Conservation (phyloP, 2,888 invertebrate species). For the Baccha elongata region DNA sequence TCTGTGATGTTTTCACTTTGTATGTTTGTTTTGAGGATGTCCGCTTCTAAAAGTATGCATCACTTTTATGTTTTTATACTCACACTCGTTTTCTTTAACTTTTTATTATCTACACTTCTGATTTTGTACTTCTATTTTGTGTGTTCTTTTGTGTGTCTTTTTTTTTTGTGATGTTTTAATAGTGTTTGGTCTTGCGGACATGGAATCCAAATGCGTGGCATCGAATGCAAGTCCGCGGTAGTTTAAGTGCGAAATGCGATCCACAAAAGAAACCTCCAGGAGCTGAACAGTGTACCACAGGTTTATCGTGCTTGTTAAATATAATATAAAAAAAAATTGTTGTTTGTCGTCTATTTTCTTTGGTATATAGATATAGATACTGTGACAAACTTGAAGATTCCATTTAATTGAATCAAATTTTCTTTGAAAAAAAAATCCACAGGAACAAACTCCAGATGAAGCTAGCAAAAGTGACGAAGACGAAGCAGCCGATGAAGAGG, state of each 20-base stretch:
- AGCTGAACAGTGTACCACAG: no score
- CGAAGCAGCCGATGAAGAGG: no score
- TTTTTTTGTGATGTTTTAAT: conserved; percentile 75
- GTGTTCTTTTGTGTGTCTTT: conserved; percentile 33
- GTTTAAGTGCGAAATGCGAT: no score
- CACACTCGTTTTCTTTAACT: conserved; percentile 12
- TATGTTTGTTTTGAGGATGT: no score
- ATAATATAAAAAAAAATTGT: conserved; percentile 15
- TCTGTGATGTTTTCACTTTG: no score
- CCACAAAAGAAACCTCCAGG: no score
- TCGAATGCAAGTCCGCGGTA: no score
- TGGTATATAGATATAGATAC: not conserved
- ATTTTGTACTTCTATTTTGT: no score
- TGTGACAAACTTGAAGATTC: conserved; percentile 20
- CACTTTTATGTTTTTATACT: conserved; percentile 62
- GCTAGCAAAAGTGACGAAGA: conserved; percentile 77
- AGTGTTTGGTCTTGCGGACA: no score
- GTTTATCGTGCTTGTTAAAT: conserved; percentile 85
- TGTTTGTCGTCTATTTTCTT: conserved; percentile 1
- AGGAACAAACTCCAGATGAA: conserved; percentile 76
- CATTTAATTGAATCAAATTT: no score
- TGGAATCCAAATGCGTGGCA: conserved; percentile 91
- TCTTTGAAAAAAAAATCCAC: not conserved
- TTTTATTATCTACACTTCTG: no score
- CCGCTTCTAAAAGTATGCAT: no score